Conservation (phyloP, 2,113 vertebrate genomes). For the Hydrolagus affinis region DNA sequence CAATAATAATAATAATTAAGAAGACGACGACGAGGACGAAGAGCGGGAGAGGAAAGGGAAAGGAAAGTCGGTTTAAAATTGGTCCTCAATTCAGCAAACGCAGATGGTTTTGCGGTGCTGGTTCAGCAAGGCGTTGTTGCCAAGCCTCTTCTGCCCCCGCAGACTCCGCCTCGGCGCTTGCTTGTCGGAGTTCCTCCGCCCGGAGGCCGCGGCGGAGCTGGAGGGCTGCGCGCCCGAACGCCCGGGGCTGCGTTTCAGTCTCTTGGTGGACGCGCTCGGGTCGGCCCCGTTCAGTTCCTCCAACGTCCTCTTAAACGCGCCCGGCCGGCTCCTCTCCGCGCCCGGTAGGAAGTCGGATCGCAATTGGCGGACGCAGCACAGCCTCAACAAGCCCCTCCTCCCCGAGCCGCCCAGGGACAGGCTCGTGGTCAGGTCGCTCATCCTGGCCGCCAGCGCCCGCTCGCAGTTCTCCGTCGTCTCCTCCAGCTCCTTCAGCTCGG, state of each 20-base stretch:
- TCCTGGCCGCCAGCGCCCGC: not conserved
- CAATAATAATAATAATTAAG: no score
- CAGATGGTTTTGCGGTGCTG: conserved; percentile 63
- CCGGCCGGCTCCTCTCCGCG: conserved; percentile 31
- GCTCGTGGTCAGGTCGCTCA: not conserved
- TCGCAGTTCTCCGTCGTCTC: not conserved
- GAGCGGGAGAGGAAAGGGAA: no score
- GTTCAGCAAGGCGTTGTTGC: conserved; percentile 53
- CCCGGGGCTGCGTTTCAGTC: conserved; percentile 47
- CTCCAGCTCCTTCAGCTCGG: not conserved
- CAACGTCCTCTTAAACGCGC: conserved; percentile 61
- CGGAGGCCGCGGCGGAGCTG: conserved; percentile 39
- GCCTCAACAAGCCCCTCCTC: not conserved
- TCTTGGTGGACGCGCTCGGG: conserved; percentile 56
- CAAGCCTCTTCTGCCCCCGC: conserved; percentile 58
- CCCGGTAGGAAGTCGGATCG: conserved; percentile 33
- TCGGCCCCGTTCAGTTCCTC: conserved; percentile 54
- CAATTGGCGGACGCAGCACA: conserved; percentile 40
- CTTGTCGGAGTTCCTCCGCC: conserved; percentile 46
- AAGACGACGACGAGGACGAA: no score
- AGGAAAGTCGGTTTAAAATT: no score
- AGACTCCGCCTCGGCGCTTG: conserved; percentile 62
- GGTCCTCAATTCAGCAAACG: conserved; percentile 55
- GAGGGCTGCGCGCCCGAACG: conserved; percentile 40
- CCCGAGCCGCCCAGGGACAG: not conserved